Percentiles rank a stretch among this genome's conserved stretches.
These are phyloP conservation scores for Heterocephalus glaber DNA, from an alignment of 2,113 vertebrate genomes.

Conservation along the genomic window DNA sequence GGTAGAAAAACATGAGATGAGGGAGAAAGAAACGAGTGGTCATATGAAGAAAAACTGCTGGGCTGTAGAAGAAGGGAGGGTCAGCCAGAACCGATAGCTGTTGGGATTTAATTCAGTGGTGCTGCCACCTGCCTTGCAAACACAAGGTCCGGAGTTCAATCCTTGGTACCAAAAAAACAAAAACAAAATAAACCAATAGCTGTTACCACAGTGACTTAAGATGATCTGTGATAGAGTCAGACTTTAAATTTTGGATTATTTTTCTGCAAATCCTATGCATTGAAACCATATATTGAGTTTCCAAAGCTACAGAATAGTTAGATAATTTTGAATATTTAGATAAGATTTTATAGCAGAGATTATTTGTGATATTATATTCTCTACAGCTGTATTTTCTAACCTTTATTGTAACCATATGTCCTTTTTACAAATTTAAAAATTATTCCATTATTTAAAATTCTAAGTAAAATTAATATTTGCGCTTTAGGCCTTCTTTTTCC, in stretches of 20 bases:
- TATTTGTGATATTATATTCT: not conserved
- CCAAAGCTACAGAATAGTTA: constrained; percentile 12
- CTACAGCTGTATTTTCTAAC: not conserved
- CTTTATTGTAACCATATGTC: constrained; percentile 20
- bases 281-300: constrained; percentile 46
- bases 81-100: not conserved
- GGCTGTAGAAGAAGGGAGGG: not conserved
- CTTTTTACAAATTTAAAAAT: constrained; percentile 57
- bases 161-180: no score
- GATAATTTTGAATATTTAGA: constrained; percentile 52
- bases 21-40: not conserved
- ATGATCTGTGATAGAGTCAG: not conserved
- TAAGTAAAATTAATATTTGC: constrained; percentile 18
- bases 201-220: not conserved
- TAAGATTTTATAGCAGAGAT: not conserved
- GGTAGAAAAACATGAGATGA: not conserved
- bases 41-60: not conserved
- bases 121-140: no score
- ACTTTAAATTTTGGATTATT: not conserved
- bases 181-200: no score
- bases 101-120: no score
- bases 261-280: not conserved
- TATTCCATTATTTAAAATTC: constrained; percentile 26
- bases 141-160: no score
- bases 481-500: not conserved